phyloP scores from a whole-genome alignment of 2,888 invertebrate genomes.

The Idaea dimidiata region DNA sequence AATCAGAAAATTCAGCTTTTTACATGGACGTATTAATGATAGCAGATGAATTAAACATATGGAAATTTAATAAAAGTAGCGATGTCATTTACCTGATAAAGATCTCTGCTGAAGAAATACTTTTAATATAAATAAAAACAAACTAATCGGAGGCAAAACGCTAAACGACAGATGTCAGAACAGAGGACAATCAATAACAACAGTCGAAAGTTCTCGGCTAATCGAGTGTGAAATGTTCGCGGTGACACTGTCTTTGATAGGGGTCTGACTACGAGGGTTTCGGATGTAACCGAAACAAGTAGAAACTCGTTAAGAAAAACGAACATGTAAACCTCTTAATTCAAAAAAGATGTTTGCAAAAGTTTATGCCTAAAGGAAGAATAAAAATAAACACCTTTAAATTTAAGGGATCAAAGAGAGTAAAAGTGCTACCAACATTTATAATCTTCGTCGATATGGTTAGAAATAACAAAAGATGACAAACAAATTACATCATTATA shows the following conservation, averaged over 20 bases:
- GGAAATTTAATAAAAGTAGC: no score
- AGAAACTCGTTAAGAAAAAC: neutral
- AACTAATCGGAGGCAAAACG: slow-evolving; percentile 34
- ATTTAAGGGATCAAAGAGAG: neutral
- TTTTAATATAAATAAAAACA: neutral
- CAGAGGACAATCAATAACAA: slow-evolving; percentile 27
- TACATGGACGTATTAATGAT: neutral
- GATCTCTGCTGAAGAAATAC: neutral
- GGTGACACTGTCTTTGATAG: slow-evolving; percentile 49
- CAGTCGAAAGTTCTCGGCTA: slow-evolving; percentile 25
- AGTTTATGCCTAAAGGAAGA: neutral
- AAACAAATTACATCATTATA: slow-evolving; percentile 65
- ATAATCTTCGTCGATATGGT: neutral
- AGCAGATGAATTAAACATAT: neutral
- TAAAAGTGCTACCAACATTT: neutral
- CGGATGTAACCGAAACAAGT: neutral
- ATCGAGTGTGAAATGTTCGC: slow-evolving; percentile 49
- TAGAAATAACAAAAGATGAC: slow-evolving; percentile 41
- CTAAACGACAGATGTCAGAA: slow-evolving; percentile 42
- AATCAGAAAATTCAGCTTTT: neutral
- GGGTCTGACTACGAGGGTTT: slow-evolving; percentile 11
- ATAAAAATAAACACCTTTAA: neutral
- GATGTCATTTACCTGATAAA: no score
- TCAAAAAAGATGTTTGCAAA: neutral
- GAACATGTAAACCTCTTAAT: neutral